Evolutionary conservation across 2,113 vertebrate genomes (phyloP), one percentile per base, ranked within the genome.

Genomic region (Pelecanoides urinatrix): DNA sequence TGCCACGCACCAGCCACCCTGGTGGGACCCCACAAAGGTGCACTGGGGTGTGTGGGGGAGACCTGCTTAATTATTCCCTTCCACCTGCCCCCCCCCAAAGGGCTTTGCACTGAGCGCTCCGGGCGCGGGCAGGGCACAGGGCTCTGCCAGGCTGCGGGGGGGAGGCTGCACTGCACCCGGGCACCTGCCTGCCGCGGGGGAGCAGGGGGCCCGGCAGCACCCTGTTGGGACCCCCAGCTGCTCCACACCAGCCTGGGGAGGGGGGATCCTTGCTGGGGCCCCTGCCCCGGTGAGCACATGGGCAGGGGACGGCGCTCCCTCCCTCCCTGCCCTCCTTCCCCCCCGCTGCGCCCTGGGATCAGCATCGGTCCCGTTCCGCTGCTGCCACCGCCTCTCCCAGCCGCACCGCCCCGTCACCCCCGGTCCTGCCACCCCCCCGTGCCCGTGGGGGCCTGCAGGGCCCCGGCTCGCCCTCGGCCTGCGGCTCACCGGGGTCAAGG

Each of bases 401-500:
- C 72, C 27, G 34, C 34, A 27, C 72, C 36, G 22, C n/a, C 67
- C 71, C 42, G 23, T 2, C 68, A 16, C 67, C 58, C 49, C 65
- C 23, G 2, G 5, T 4, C 45, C 65, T 8, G 45, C 45, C 56
- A 12, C 29, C 66, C 62, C 65, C 34, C 53, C 9, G 8, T 11
- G 55, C 55, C 85, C 74, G 1, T 3, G 74, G 55, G 50, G 22
- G 22, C 85, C 67, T 26, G 53, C 36, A 11, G 50, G 44, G 66
- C 55, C 61, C 79, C 12, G 13, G 7, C 25, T 16, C 11, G 29
- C 27, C 62, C 79, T 4, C 26, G 19, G 30, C 36, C 67, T 22
- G 76, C 52, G 50, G 42, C 94, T 96, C 92, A 87, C 92, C 95
- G 30, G 72, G 91, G 83, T 77, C 94, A 91, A 72, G 94, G 92